These are phyloP conservation scores for Tylochromis polylepis DNA, from an alignment of 2,113 vertebrate genomes.

Conservation along the genomic window DNA sequence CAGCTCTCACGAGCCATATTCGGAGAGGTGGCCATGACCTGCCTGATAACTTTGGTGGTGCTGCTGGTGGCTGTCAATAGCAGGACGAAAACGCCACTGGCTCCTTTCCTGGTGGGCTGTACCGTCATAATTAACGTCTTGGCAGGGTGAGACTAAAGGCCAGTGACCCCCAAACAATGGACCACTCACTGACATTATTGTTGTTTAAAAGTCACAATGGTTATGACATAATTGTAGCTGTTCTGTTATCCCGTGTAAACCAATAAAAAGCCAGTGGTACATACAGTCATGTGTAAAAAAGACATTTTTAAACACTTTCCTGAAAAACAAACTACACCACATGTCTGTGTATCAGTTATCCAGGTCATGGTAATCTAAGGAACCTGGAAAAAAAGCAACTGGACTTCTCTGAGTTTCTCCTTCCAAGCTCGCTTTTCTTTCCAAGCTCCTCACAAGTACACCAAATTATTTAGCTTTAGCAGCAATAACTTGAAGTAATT, in stretches of 20 bases:
- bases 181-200: not conserved
- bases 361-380: no score
- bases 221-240: not conserved
- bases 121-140: constrained; percentile 69
- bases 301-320: no score
- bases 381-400: no score
- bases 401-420: no score
- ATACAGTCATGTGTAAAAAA: no score
- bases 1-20: constrained; percentile 65
- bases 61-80: constrained; percentile 67
- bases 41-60: constrained; percentile 72
- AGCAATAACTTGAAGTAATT: no score
- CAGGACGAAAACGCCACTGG: constrained; percentile 70
- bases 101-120: constrained; percentile 71
- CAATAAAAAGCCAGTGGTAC: not conserved
- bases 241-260: not conserved
- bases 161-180: no score
- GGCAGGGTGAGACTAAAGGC: constrained; percentile 62
- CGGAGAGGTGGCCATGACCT: constrained; percentile 74
- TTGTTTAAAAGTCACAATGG: not conserved
- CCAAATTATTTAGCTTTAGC: no score
- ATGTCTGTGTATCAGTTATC: no score
- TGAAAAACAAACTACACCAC: no score
- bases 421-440: no score
- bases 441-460: no score